Conservation (phyloP, 2,888 invertebrate species). For the Perithous albicinctus region DNA sequence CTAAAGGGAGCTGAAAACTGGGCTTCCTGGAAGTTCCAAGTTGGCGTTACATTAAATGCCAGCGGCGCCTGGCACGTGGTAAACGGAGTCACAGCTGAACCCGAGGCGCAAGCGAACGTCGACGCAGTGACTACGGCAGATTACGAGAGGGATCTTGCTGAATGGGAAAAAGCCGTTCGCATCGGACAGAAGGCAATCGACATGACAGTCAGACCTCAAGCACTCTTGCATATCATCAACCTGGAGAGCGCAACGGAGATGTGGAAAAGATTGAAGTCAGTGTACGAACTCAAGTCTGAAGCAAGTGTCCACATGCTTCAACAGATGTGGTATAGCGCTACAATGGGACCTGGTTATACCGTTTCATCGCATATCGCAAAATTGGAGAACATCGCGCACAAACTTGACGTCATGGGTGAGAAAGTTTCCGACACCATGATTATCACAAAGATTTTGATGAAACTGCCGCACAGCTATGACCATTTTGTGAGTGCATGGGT, state of each 20-base stretch:
- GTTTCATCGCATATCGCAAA: conserved; percentile 70
- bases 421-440: conserved; percentile 49
- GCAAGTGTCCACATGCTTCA: conserved; percentile 65
- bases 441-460: conserved; percentile 64
- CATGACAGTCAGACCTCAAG: conserved; percentile 68
- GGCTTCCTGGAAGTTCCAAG: conserved; percentile 53
- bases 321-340: conserved; percentile 48
- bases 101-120: conserved; percentile 11
- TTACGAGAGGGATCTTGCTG: conserved; percentile 5
- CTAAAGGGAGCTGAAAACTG: conserved; percentile 64
- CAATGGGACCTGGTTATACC: conserved; percentile 61
- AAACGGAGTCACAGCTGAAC: conserved; percentile 25
- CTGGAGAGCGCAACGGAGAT: conserved; percentile 72
- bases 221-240: conserved; percentile 72
- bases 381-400: conserved; percentile 63
- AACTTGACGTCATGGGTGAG: conserved; percentile 49
- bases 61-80: conserved; percentile 37
- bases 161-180: conserved; percentile 68
- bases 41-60: conserved; percentile 33
- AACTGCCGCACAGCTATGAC: conserved; percentile 62
- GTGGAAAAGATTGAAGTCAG: conserved; percentile 72
- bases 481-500: conserved; percentile 71
- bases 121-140: background rate
- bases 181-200: conserved; percentile 72
- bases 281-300: conserved; percentile 75